A percentile compares a stretch with the other conserved stretches of the same genome.
These are phyloP conservation scores for Chelonus insularis DNA, from an alignment of 1,140 invertebrate species.

Conservation along the genomic window DNA sequence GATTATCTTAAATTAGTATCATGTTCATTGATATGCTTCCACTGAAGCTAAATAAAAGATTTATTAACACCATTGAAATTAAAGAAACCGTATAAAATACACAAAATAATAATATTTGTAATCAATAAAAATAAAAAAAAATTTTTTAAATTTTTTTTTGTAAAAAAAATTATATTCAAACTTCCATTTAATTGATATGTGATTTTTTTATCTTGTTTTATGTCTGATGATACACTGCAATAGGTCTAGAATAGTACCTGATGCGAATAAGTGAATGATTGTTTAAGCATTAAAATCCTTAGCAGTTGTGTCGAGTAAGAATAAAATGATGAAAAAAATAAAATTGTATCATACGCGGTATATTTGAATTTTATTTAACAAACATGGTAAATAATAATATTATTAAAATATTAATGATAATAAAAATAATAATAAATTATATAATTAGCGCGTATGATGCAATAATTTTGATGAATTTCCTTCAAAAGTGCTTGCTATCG, in stretches of 20 bases:
- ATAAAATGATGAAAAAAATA: neutral
- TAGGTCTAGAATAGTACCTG: conserved; percentile 16
- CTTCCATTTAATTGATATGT: neutral
- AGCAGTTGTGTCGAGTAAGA: too few relatives aligned
- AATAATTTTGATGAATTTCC: too few relatives aligned
- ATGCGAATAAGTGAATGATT: conserved; percentile 8
- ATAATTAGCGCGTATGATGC: too few relatives aligned
- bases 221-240: conserved; percentile 9
- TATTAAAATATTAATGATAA: too few relatives aligned
- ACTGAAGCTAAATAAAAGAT: conserved; percentile 8
- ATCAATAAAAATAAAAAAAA: neutral
- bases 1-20: conserved; percentile 1
- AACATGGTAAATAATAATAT: neutral
- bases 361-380: neutral
- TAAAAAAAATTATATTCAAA: neutral
- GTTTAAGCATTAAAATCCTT: too few relatives aligned
- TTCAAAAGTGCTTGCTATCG: too few relatives aligned
- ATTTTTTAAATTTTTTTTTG: neutral
- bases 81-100: too few relatives aligned
- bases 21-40: conserved; percentile 19
- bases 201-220: neutral
- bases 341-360: conserved; percentile 3
- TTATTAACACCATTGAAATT: neutral
- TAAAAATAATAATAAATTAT: too few relatives aligned
- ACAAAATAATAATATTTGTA: neutral